Evolutionary conservation across 2,113 vertebrate species (phyloP).

Genomic region (Agapornis roseicollis): DNA sequence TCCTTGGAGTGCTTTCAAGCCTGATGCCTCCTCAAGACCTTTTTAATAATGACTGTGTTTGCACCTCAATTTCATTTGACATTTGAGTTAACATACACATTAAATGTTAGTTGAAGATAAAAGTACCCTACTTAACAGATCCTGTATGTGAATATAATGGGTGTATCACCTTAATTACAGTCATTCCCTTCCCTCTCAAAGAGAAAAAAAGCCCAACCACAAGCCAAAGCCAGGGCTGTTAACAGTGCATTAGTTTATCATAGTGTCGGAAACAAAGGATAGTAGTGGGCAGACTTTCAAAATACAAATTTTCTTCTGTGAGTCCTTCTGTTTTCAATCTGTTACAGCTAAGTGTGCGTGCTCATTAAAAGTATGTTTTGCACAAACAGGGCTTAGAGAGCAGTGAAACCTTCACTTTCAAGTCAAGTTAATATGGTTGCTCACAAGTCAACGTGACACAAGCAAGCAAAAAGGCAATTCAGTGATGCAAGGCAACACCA

Average conservation of each 20-base stretch:
- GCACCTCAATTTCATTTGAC: not conserved
- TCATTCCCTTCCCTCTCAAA: not conserved
- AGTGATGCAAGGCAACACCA: not conserved
- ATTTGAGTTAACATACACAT: not conserved
- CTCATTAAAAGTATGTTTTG: constrained; percentile 17
- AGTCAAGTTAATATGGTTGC: not conserved
- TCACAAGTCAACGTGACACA: not conserved
- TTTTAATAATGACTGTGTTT: not conserved
- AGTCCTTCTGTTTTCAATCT: constrained; percentile 44
- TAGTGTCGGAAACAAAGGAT: not conserved
- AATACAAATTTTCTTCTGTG: not conserved
- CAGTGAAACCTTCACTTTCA: not conserved
- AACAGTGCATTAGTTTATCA: not conserved
- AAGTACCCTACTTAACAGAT: not conserved
- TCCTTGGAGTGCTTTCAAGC: not conserved
- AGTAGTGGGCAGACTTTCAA: constrained; percentile 51
- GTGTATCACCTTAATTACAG: not conserved
- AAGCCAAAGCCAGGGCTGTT: not conserved
- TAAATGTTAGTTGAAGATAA: not conserved
- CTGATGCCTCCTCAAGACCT: not conserved
- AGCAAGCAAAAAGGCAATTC: not conserved
- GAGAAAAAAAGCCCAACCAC: not conserved
- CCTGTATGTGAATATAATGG: not conserved
- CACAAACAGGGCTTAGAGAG: not conserved
- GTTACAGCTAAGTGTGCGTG: not conserved